Percentiles rank a stretch among this genome's conserved stretches.
phyloP scores from a whole-genome alignment of 1,140 invertebrate species.

The Heliconius melpomene region DNA sequence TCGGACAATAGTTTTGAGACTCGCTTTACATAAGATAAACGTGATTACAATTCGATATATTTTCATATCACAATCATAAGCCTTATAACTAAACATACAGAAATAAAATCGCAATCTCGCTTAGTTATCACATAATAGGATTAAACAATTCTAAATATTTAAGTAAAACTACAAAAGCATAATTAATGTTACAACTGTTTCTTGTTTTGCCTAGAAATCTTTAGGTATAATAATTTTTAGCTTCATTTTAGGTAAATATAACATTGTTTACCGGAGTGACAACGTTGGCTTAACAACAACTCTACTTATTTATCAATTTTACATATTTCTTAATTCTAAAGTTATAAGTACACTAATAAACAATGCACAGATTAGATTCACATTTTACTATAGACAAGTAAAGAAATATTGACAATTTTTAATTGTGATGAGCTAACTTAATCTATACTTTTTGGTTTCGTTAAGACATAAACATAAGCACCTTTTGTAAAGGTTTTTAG shows the following conservation, averaged over 20 bases:
- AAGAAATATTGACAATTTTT: neutral
- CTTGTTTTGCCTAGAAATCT: neutral
- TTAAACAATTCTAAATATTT: neutral
- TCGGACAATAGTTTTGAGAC: neutral
- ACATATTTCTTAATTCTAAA: constrained; percentile 19
- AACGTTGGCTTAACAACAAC: neutral
- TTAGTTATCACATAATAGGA: constrained; percentile 21
- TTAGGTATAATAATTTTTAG: no score
- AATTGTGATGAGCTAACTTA: constrained; percentile 6
- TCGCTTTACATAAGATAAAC: neutral
- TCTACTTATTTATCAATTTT: neutral
- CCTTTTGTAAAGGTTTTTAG: neutral
- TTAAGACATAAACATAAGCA: neutral
- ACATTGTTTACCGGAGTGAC: neutral
- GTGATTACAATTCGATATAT: constrained; percentile 11
- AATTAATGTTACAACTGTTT: neutral
- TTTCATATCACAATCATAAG: constrained; percentile 22
- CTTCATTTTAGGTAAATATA: neutral
- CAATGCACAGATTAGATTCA: constrained; percentile 13
- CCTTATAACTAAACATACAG: constrained; percentile 27
- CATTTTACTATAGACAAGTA: neutral
- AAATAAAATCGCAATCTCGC: neutral
- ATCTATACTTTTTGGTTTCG: constrained; percentile 13
- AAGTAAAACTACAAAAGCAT: neutral
- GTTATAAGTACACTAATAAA: constrained; percentile 32